Evolutionary conservation across 2,113 vertebrate species (phyloP), one percentile per base, ranked within the genome.

Genomic region (Eudyptes chrysolophus): DNA sequence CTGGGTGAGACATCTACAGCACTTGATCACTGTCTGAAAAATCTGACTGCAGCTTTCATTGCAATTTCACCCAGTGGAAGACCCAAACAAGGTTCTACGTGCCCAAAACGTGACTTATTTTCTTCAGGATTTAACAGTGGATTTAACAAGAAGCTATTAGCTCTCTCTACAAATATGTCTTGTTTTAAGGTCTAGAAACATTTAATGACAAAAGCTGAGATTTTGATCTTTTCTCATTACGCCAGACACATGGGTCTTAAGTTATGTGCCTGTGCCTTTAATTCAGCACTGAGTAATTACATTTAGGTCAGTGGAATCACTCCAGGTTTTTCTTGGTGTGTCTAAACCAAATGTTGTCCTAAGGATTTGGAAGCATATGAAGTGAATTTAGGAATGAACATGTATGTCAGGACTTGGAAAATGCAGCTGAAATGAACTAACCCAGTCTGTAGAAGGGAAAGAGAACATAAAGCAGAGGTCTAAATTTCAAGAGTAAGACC

Each of bases 321-420:
- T 95, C 70, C 87, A 85, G 58, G 42, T 74, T 95, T 89, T 79
- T 76, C 57, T 65, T 93, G 57, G 61, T 83, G 49, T 87, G 71
- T 79, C 77, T 91, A 89, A 94, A 91, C 3, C 0, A 2, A 95
- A 82, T 80, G 74, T 89, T 91, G n/a, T 96, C 81, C 74, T 94
- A 94, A 85, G 87, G 84, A 91, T 91, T 27, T 93, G 84, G 62
- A 89, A 86, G 48, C 71, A 70, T 26, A 88, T 74, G 61, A 94
- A 90, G 44, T 74, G 49, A 90, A 84, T 90, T 89, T 70, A 88
- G 71, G 54, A 75, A 87, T 25, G 30, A 91, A 57, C 44, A 52
- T 69, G 29, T 72, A 75, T 51, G 27, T 72, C 44, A 89, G 48
- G 42, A 69, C 61, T 92, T 82, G 78, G 72, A 95, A 87, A 92